Conservation (phyloP, 2,113 vertebrate genomes). For the Hippocampus barbouri region DNA sequence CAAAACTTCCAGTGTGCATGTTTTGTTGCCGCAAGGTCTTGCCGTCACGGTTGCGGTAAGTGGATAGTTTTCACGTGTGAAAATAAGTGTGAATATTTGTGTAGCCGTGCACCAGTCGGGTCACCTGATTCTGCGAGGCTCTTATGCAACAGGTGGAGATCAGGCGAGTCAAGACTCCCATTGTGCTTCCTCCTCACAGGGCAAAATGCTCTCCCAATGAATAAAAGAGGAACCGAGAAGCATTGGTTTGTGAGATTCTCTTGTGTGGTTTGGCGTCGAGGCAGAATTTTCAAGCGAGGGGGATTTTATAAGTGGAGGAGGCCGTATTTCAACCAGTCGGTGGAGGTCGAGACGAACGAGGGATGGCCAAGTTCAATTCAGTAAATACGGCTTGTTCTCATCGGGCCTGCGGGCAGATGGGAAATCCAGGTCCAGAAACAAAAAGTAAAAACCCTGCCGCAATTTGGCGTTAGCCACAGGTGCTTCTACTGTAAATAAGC, state of each 20-base stretch:
- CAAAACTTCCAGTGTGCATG: no score
- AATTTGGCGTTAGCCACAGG: no score
- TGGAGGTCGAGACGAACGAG: not conserved
- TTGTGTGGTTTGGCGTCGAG: not conserved
- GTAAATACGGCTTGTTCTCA: no score
- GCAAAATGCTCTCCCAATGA: not conserved
- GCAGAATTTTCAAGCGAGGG: not conserved
- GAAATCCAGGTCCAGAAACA: no score
- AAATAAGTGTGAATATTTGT: not conserved
- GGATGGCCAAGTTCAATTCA: not conserved
- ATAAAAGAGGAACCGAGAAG: slow-evolving; percentile 29
- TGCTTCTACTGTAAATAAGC: no score
- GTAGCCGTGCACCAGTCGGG: not conserved
- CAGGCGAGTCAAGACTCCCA: slow-evolving; percentile 1
- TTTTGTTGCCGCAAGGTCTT: no score
- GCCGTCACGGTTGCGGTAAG: no score
- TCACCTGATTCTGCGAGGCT: not conserved
- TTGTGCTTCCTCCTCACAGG: slow-evolving; percentile 6
- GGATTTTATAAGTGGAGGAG: not conserved
- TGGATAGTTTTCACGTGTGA: not conserved
- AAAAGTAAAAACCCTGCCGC: no score
- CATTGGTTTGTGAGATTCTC: not conserved
- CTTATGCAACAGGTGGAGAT: slow-evolving; percentile 14
- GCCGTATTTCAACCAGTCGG: not conserved
- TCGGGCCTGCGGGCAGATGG: no score